Percentiles rank a stretch among this genome's conserved stretches.
These are phyloP conservation scores for Tethya wilhelma DNA, from an alignment of 37 sponge, comb jelly and placozoan species.

Conservation along the genomic window DNA sequence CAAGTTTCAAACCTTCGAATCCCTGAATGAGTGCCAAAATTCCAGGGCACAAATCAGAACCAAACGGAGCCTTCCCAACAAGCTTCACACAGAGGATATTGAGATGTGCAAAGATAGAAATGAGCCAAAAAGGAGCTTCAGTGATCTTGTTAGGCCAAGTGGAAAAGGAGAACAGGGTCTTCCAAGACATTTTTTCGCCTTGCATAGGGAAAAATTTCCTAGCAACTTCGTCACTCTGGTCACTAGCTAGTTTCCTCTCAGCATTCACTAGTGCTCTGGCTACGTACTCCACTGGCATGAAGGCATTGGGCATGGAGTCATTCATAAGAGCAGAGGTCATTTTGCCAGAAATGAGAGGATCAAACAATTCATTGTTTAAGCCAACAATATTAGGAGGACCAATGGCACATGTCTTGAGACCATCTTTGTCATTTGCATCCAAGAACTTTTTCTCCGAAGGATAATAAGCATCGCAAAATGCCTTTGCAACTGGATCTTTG, in stretches of 20 bases:
- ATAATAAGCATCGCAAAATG: slow-evolving; percentile 25
- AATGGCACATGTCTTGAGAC: slow-evolving; percentile 61
- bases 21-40: slow-evolving; percentile 28
- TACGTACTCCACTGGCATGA: slow-evolving; percentile 48
- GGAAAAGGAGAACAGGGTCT: slow-evolving; percentile 39
- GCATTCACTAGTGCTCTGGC: slow-evolving; percentile 38
- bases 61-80: slow-evolving; percentile 62
- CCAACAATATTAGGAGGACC: slow-evolving; percentile 58
- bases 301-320: slow-evolving; percentile 1
- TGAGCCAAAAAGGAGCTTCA: slow-evolving; percentile 6
- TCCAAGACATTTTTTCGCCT: slow-evolving; percentile 56
- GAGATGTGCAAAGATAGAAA: slow-evolving; percentile 18
- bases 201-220: slow-evolving; percentile 35
- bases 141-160: slow-evolving; percentile 60
- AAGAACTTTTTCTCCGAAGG: slow-evolving; percentile 9
- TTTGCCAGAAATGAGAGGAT: slow-evolving; percentile 35
- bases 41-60: slow-evolving; percentile 39
- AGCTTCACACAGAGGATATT: slow-evolving; percentile 51
- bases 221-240: no score
- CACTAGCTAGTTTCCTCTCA: slow-evolving; percentile 42
- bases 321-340: slow-evolving; percentile 34
- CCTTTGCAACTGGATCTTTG: slow-evolving; percentile 10
- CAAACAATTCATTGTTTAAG: slow-evolving; percentile 23
- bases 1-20: slow-evolving; percentile 18
- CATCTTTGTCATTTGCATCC: slow-evolving; percentile 38